These are phyloP conservation scores for Lordiphosa collinella DNA, from an alignment of 1,140 invertebrate species.

Conservation along the genomic window DNA sequence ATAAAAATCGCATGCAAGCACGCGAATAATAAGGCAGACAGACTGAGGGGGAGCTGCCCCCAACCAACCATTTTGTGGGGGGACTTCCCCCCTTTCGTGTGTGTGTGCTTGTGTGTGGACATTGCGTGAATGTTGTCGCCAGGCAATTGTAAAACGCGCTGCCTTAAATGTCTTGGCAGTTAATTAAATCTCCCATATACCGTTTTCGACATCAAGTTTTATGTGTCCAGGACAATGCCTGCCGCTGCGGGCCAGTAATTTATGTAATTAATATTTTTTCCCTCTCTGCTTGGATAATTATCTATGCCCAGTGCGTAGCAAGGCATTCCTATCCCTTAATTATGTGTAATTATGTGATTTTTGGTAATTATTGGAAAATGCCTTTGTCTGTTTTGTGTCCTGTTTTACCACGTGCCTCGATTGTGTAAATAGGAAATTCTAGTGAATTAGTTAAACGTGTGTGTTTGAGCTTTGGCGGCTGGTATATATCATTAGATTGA, in stretches of 20 bases:
- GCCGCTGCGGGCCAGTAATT: slow-evolving; percentile 28
- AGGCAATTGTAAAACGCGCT: slow-evolving; percentile 59
- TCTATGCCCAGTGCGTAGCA: slow-evolving; percentile 40
- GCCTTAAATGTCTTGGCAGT: slow-evolving; percentile 70
- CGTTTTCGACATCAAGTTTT: slow-evolving; percentile 19
- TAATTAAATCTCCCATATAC: slow-evolving; percentile 69
- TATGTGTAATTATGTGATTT: slow-evolving; percentile 75
- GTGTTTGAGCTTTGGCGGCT: slow-evolving; percentile 8
- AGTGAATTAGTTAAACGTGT: slow-evolving; percentile 55
- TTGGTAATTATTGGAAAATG: slow-evolving; percentile 71
- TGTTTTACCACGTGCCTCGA: slow-evolving; percentile 42
- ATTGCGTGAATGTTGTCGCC: slow-evolving; percentile 58
- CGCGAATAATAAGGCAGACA: slow-evolving; percentile 54
- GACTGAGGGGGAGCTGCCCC: background rate
- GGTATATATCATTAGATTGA: slow-evolving; percentile 48
- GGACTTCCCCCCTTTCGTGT: background rate
- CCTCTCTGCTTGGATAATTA: slow-evolving; percentile 40
- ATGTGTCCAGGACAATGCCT: slow-evolving; percentile 34
- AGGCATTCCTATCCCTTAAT: slow-evolving; percentile 34
- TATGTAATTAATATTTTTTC: slow-evolving; percentile 56
- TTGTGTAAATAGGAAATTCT: slow-evolving; percentile 57
- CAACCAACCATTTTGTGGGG: background rate
- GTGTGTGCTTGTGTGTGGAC: slow-evolving; percentile 4
- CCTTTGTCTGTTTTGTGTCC: slow-evolving; percentile 27
- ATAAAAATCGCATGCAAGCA: slow-evolving; percentile 68